phyloP scores from a whole-genome alignment of 1,140 invertebrate species.

The Hyles vespertilio region DNA sequence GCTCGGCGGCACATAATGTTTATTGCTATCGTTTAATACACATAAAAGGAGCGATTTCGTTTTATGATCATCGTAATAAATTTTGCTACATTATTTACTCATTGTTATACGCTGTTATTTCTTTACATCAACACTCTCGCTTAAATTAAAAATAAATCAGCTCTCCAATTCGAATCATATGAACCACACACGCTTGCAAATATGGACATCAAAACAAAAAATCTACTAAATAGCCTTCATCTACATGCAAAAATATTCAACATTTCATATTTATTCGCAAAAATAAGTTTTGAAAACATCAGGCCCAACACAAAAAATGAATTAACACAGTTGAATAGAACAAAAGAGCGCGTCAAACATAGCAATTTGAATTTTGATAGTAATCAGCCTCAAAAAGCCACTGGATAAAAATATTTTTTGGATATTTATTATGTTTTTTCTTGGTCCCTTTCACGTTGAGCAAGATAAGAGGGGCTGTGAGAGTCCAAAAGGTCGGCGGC shows the following conservation, averaged over 20 bases:
- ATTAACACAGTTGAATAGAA: not conserved
- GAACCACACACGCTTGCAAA: too few relatives aligned
- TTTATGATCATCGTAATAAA: conserved; percentile 9
- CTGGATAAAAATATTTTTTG: conserved; percentile 18
- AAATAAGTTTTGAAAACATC: not conserved
- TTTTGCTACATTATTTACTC: conserved; percentile 4
- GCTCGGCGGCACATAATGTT: conserved; percentile 7
- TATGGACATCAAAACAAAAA: too few relatives aligned
- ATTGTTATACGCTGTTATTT: not conserved
- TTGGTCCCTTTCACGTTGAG: conserved; percentile 20
- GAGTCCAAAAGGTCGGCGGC: conserved; percentile 32
- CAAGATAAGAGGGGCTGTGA: conserved; percentile 33
- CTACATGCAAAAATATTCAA: not conserved
- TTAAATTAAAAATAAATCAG: conserved; percentile 1
- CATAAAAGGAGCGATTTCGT: conserved; percentile 11
- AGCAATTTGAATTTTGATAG: not conserved
- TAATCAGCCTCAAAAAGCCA: too few relatives aligned
- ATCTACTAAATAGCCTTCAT: too few relatives aligned
- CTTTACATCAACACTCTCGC: not conserved
- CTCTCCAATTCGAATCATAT: not conserved
- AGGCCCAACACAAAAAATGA: too few relatives aligned
- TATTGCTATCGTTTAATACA: conserved; percentile 8
- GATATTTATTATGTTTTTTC: conserved; percentile 24
- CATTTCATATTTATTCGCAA: conserved; percentile 1
- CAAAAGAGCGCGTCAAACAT: not conserved